Base-by-base conservation (phyloP, 2,113 vertebrate species). In the Ibidorhyncha struthersii region DNA sequence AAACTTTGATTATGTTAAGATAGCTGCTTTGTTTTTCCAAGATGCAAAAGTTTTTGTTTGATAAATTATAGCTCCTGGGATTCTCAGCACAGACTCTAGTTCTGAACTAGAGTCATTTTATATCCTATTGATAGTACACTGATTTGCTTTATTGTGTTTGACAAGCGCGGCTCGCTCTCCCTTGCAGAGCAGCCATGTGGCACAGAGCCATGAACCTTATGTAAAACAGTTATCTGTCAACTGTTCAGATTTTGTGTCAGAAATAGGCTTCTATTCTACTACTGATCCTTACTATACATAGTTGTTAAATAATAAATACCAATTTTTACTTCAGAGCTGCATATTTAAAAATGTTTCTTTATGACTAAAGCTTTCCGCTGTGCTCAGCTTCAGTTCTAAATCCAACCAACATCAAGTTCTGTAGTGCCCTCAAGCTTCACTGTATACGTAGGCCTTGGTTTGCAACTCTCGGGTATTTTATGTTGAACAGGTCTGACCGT, bases 291-390 rank as follows among this genome's bases (percentile, higher is more conserved):
- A 4, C 67, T 73, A 7, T 41, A n/a, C 11, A 1, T 1, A 10
- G 2, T 7, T 40, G 41, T 50, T 84, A 20, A 62, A 58, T 21
- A 52, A 22, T n/a, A 61, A 36, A 19, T 36, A 34, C 29, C 26
- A 9, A 2, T 34, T 8, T 4, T 8, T 5, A 15, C 34, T 72
- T 27, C 20, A 14, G 27, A 53, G 3, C 14, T 6, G 0, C 3
- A 1, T 49, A 16, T 36, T 45, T 56, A 11, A 4, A 7, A 61
- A 61, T 3, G 1, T 12, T 49, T 20, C 14, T 49, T 19, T 25
- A 4, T 4, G 32, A 9, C 8, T 15, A 14, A 27, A 30, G 50
- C 38, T 38, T 26, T 15, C 14, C 0, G 0, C 1, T 9, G 52
- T 45, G 59, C 32, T 59, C 10, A 15, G 36, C 34, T 22, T 41